Base-by-base conservation (phyloP, 2,888 invertebrate genomes). In the Parasteatoda lunata region DNA sequence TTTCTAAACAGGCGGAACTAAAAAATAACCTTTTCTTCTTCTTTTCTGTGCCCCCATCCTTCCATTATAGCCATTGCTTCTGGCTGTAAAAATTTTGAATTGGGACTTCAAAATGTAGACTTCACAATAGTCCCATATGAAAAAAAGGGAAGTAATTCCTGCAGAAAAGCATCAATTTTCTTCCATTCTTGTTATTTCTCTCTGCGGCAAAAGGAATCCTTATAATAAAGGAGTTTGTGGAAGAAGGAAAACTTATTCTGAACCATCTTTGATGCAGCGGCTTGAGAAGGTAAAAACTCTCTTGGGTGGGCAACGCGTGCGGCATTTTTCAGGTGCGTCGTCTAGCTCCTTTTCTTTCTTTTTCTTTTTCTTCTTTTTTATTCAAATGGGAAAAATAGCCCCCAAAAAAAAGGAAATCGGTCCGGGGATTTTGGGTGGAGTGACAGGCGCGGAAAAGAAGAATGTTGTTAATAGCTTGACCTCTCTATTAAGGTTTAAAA, bases 291-390 rank as follows among this genome's bases (percentile, higher is more conserved):
- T 68, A 45, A 30, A 30, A 30, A 30, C 30, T 30, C 71, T 65
- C 84, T 76, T 84, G 84, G 84, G 84, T 84, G 84, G 84, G 72
- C 84, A 77, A 77, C 84, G 83, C 77, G 84, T 84, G 84, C 77
- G 84, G 84, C 80, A 72, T 80, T 71, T 47, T 76, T 70, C 82
- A 70, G 82, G 76, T 76, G 76, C 54, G 64, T 69, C 72, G 45
- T 51, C 51, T 72, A 15, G n/a, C 81, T 45, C 15, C 15, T 80
- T 73, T 81, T 81, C 15, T 13, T 71, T 71, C 54, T 49, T 71
- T 51, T 64, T 65, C 75, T 52, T 72, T 65, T 45, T 81, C 51
- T 71, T 48, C 48, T 69, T 70, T 77, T 70, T 72, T 13, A 45
- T 52, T 51, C 11, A 51, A 65, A 45, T 49, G 69, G 64, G 71